Base-by-base conservation (phyloP, 2,888 invertebrate species). In the Trissolcus brochymenae region DNA sequence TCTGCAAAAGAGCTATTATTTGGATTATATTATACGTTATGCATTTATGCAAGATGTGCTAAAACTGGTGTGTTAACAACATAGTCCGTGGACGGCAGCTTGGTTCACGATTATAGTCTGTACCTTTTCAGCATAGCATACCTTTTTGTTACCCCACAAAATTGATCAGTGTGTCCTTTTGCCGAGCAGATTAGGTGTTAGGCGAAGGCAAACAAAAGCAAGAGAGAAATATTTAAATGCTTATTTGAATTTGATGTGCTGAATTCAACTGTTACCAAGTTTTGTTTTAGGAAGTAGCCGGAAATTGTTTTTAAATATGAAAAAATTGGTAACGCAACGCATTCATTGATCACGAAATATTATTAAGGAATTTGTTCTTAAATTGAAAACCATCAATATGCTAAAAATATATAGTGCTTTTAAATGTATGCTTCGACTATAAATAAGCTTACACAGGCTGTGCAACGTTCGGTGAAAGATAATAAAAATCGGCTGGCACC, bases 91-190 rank as follows among this genome's bases (percentile, higher is more conserved):
- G 51, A 67, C 53, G 66, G 56, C 66, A 61, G 67, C 62, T 56
- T 51, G 51, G 35, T 6, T 16, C 61, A 50, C 60, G 74, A 74
- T 74, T 74, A 74, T 50, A 61, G 55, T 73, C 41, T 11, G 51
- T 51, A 21, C 64, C 57, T 53, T 64, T 71, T 62, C 51, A 41
- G 43, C 71, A 62, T 61, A 75, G 65, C 75, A 70, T 70, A 35
- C 9, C 35, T 65, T 76, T 70, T 70, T 70, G 76, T 76, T 71
- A 57, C 71, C 57, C 57, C 56, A 62, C 56, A 70, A 55, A 76
- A 76, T 70, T 76, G 59, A 66, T 61, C 51, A 21, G 61, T 50
- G 66, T 51, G n/a, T n/a, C 65, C 40, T 66, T 68, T 76, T 61
- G 60, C 25, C 25, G 50, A 43, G 29, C 66, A 61, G 61, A 62